Evolutionary conservation across 2,113 vertebrate genomes (phyloP).

Genomic region (Mesembrinibis cayennensis): DNA sequence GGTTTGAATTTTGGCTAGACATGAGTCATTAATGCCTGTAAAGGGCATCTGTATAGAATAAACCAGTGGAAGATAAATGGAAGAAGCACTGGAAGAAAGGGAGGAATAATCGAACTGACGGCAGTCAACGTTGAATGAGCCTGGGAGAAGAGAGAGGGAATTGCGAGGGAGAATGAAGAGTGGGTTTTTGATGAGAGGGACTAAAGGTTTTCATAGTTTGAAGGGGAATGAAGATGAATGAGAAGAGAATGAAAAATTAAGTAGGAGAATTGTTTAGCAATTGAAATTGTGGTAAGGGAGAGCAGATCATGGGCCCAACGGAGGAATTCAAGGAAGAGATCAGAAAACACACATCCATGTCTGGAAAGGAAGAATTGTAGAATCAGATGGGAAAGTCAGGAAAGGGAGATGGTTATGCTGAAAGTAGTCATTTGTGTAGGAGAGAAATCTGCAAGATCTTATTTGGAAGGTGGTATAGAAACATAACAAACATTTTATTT

Average conservation of each 20-base stretch:
- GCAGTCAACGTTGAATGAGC: neutral
- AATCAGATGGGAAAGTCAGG: neutral
- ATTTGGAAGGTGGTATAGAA: neutral
- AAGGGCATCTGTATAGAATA: neutral
- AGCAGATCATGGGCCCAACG: neutral
- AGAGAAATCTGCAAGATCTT: neutral
- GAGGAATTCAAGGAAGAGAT: neutral
- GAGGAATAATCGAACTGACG: neutral
- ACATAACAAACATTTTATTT: neutral
- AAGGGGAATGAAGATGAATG: neutral
- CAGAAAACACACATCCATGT: neutral
- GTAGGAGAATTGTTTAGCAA: neutral
- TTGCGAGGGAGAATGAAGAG: neutral
- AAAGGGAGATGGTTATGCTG: neutral
- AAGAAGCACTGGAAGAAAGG: neutral
- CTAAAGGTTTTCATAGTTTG: neutral
- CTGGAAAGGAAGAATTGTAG: neutral
- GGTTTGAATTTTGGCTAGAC: slow-evolving; percentile 7
- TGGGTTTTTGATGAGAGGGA: neutral
- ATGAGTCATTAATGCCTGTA: neutral
- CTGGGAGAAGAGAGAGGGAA: neutral
- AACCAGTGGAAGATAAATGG: neutral
- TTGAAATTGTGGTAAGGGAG: neutral
- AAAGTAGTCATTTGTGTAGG: neutral
- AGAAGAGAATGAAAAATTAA: neutral